Evolutionary conservation across 92 coral and sea anemone species (phyloP).

Genomic region (Heliopora coerulea): DNA sequence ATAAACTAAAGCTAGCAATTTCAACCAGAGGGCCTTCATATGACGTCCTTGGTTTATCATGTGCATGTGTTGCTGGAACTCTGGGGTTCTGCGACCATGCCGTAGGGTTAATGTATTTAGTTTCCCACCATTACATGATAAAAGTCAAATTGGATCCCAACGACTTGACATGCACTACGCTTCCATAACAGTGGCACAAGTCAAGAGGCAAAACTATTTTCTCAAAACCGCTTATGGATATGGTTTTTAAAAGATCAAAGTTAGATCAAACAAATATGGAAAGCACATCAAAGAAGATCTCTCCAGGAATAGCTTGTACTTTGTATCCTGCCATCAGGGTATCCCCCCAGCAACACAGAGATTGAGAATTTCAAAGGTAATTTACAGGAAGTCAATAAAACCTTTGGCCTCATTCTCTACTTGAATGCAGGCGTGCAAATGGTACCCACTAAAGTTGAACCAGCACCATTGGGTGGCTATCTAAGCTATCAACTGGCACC

Average conservation of each 20-base stretch:
- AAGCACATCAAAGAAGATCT: conserved; percentile 2
- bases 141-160: conserved; percentile 36
- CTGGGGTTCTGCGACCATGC: conserved; percentile 52
- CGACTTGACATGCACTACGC: conserved; percentile 46
- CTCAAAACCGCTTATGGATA: conserved; percentile 55
- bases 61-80: conserved; percentile 55
- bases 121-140: conserved; percentile 45
- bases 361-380: conserved; percentile 35
- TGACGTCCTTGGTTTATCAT: conserved; percentile 41
- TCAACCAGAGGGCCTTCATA: conserved; percentile 29
- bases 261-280: conserved; percentile 15
- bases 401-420: conserved; percentile 32
- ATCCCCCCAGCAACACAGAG: conserved; percentile 31
- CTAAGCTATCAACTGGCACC: no score
- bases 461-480: no score
- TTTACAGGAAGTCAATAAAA: conserved; percentile 40
- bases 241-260: conserved; percentile 48
- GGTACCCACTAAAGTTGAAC: no score
- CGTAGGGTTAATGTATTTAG: conserved; percentile 45
- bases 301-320: conserved; percentile 40
- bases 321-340: conserved; percentile 43
- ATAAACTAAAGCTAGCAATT: conserved; percentile 45
- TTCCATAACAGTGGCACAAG: conserved; percentile 58
- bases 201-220: conserved; percentile 35
- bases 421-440: no score